These are phyloP conservation scores for Dastarcus helophoroides DNA, from an alignment of 2,888 invertebrate genomes.

Conservation along the genomic window DNA sequence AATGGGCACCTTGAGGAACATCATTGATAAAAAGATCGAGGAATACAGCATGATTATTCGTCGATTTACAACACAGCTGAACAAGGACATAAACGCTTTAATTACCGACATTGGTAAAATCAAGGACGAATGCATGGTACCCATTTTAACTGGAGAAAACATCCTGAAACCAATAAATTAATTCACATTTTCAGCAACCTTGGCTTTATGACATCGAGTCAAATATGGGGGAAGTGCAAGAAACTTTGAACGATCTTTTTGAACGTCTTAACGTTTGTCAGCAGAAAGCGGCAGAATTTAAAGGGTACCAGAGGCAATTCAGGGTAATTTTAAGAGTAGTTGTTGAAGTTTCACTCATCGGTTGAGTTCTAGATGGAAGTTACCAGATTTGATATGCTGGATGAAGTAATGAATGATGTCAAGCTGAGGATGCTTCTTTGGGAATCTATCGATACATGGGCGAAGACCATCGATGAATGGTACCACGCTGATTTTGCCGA, in stretches of 20 bases:
- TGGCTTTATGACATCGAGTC: conserved; percentile 64
- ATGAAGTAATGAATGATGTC: conserved; percentile 68
- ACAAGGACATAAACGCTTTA: conserved; percentile 64
- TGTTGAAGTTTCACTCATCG: not conserved
- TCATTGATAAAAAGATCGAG: conserved; percentile 58
- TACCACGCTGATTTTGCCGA: conserved; percentile 48
- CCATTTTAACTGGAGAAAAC: conserved; percentile 13
- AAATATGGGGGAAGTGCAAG: conserved; percentile 52
- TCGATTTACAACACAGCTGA: conserved; percentile 60
- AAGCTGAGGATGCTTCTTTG: conserved; percentile 70
- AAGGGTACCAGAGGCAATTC: conserved; percentile 74
- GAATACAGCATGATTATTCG: conserved; percentile 58
- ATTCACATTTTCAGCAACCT: conserved; percentile 57
- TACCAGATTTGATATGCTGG: conserved; percentile 68
- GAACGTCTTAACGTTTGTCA: conserved; percentile 52
- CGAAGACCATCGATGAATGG: conserved; percentile 54
- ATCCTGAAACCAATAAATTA: no score
- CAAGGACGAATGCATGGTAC: conserved; percentile 59
- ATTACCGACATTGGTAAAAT: conserved; percentile 62
- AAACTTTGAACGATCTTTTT: conserved; percentile 50
- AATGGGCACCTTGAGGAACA: conserved; percentile 51
- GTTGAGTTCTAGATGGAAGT: conserved; percentile 55
- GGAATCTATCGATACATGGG: conserved; percentile 69
- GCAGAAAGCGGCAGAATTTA: conserved; percentile 60
- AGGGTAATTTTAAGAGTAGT: conserved; percentile 42